Conservation (phyloP, 2,797 vertebrate species). For the Trematomus bernacchii region DNA sequence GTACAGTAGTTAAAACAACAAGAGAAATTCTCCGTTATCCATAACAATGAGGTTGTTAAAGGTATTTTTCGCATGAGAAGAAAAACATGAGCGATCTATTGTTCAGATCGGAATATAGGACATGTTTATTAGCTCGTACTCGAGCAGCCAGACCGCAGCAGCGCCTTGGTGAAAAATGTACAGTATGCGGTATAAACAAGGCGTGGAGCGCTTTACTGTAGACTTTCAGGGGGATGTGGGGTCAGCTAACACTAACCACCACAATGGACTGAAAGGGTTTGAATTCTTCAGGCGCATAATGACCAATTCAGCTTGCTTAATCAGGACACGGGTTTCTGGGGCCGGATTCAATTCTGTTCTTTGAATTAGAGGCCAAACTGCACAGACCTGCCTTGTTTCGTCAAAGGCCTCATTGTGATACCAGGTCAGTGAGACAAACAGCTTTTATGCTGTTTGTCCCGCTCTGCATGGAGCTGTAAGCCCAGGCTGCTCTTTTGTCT, state of each 20-base stretch:
- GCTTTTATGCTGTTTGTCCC: slow-evolving; percentile 64
- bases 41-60: slow-evolving; percentile 14
- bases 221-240: slow-evolving; percentile 37
- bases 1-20: neutral
- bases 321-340: slow-evolving; percentile 66
- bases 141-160: slow-evolving; percentile 53
- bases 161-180: slow-evolving; percentile 29
- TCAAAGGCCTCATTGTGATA: slow-evolving; percentile 68
- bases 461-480: slow-evolving; percentile 27
- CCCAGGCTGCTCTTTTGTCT: slow-evolving; percentile 52
- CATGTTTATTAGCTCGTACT: slow-evolving; percentile 72
- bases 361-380: slow-evolving; percentile 72
- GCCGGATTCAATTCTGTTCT: slow-evolving; percentile 58
- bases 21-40: slow-evolving; percentile 25
- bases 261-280: slow-evolving; percentile 52
- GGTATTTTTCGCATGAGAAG: slow-evolving; percentile 43
- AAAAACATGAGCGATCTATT: slow-evolving; percentile 21
- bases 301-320: slow-evolving; percentile 68
- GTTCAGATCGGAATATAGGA: slow-evolving; percentile 72
- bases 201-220: slow-evolving; percentile 19
- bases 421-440: slow-evolving; percentile 69
- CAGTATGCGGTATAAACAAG: slow-evolving; percentile 1
- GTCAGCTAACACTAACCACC: slow-evolving; percentile 54
- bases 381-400: slow-evolving; percentile 74
- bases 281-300: slow-evolving; percentile 69